Percentiles rank a stretch among this genome's conserved stretches.
Evolutionary conservation across 1,140 invertebrate genomes (phyloP).

Genomic region (Uloborus diversus): DNA sequence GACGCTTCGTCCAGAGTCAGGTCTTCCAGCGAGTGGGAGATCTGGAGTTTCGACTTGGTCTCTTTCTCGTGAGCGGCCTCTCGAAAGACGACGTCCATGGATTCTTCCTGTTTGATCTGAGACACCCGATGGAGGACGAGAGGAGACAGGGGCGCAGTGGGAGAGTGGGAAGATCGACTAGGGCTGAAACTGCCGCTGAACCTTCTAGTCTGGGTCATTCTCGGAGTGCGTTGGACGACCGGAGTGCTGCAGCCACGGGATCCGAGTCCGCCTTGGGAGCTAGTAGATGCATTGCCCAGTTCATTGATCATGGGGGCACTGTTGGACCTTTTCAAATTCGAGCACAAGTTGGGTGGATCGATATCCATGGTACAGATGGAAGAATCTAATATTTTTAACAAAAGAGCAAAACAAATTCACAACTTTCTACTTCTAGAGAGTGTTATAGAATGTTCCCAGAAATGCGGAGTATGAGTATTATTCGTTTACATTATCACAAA

Average conservation of each 20-base stretch:
- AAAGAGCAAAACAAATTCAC: background rate
- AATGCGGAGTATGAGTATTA: background rate
- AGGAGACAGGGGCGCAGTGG: conserved; percentile 45
- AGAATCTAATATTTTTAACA: background rate
- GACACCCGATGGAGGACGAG: conserved; percentile 71
- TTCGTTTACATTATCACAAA: background rate
- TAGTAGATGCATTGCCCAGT: conserved; percentile 58
- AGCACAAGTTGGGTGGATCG: conserved; percentile 60
- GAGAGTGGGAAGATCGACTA: conserved; percentile 61
- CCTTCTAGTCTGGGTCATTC: conserved; percentile 74
- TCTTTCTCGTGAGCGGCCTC: conserved; percentile 90
- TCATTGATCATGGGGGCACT: conserved; percentile 85
- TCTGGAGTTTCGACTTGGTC: conserved; percentile 85
- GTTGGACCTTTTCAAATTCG: conserved; percentile 77
- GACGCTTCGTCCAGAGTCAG: conserved; percentile 73
- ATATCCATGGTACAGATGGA: conserved; percentile 50
- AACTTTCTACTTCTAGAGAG: background rate
- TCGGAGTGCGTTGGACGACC: conserved; percentile 72
- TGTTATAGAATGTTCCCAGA: background rate
- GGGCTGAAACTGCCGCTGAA: conserved; percentile 86
- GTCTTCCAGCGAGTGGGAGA: conserved; percentile 90
- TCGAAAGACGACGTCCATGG: conserved; percentile 80
- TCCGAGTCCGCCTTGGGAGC: conserved; percentile 14
- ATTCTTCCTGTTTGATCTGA: conserved; percentile 87
- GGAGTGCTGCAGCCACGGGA: conserved; percentile 65